Evolutionary conservation across 2,888 invertebrate species (phyloP), one percentile per base, ranked within the genome.

Genomic region (Candidula unifasciata): DNA sequence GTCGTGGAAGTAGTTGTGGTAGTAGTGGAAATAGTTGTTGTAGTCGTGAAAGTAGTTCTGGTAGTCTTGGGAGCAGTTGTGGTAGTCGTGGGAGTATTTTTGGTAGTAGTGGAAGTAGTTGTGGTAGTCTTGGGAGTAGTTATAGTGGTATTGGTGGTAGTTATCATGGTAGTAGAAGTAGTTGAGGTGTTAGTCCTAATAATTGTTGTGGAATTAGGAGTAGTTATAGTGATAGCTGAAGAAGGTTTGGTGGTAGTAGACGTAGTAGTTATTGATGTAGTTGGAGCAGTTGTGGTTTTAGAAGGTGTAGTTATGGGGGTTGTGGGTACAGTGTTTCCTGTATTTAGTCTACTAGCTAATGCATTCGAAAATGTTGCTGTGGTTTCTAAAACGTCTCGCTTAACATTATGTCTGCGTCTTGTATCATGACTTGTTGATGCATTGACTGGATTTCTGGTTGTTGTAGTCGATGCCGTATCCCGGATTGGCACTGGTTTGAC

Each of bases 91-190:
- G 57, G 57, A 60, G 57, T 57, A 30, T 78, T 30, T 18, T 78
- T 30, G 57, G 54, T 30, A 44, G 57, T 78, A 78, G 30, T 78
- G 57, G 57, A 30, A 78, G 57, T 78, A 30, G 10, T 60, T 30
- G 30, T 78, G 27, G 52, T 77, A 6, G n/a, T 77, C 2, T 30
- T 78, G 13, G 27, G 30, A 78, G 30, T 44, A 2, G n/a, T 44
- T 21, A 18, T 52, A 44, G 18, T 52, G n/a, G 52, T n/a, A 73
- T 24, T 44, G 3, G 52, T 73, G n/a, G 24, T 27, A 68, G 33
- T 27, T 8, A 24, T n/a, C 16, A n/a, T n/a, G 69, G 69, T n/a
- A n/a, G 69, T n/a, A 24, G 69, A 10, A 27, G 33, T n/a, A 68
- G 33, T 27, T 16, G 24, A n/a, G 24, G 33, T 68, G 69, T 10